Evolutionary conservation across 2,888 invertebrate genomes (phyloP).

Genomic region (Cheilosia vulpina): DNA sequence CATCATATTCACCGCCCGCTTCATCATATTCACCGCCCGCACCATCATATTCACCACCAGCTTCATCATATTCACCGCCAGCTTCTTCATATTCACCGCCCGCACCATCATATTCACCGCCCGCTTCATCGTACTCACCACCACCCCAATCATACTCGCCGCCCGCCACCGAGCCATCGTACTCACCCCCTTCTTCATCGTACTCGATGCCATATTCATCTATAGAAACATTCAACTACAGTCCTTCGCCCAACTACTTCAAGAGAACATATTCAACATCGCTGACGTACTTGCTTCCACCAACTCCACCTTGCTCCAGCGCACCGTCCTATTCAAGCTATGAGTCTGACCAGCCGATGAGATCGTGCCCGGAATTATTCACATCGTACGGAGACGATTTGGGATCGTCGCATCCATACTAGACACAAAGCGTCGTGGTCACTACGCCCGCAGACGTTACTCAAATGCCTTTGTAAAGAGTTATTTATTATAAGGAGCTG

Average conservation of each 20-base stretch:
- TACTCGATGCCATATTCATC: conserved; percentile 6
- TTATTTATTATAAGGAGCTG: conserved; percentile 63
- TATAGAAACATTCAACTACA: background rate
- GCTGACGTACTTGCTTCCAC: conserved; percentile 58
- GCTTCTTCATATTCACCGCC: conserved; percentile 28
- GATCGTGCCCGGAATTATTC: conserved; percentile 73
- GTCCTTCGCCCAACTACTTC: conserved; percentile 45
- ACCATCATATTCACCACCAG: conserved; percentile 32
- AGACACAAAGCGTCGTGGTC: conserved; percentile 38
- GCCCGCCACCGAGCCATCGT: conserved; percentile 31
- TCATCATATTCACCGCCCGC: conserved; percentile 35
- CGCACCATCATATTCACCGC: conserved; percentile 27
- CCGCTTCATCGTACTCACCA: conserved; percentile 34
- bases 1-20: too few relatives aligned
- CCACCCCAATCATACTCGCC: conserved; percentile 35
- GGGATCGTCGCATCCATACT: conserved; percentile 55
- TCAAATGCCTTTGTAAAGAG: conserved; percentile 62
- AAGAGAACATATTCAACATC: conserved; percentile 63
- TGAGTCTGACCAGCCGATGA: conserved; percentile 60
- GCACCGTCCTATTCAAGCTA: conserved; percentile 13
- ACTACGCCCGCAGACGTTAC: conserved; percentile 27
- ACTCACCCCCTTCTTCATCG: conserved; percentile 37
- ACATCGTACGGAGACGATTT: conserved; percentile 19
- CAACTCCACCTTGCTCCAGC: conserved; percentile 18
- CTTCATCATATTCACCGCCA: conserved; percentile 17